phyloP scores from a whole-genome alignment of 2,888 invertebrate genomes.

The Cheilosia variabilis region DNA sequence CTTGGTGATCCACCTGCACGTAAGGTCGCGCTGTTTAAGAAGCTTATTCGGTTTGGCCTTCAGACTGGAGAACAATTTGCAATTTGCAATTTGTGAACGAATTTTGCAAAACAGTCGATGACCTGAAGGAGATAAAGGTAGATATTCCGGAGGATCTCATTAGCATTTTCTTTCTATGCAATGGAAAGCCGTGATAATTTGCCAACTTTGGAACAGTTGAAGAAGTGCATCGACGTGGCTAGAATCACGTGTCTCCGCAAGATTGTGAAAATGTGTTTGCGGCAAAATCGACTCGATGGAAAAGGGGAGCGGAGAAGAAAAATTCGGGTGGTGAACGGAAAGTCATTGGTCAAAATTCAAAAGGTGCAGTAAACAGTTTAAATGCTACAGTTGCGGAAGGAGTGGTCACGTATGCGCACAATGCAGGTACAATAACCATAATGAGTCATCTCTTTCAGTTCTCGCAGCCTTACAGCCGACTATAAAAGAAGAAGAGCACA shows the following conservation, averaged over 20 bases:
- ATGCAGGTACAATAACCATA: slow-evolving; percentile 7
- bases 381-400: slow-evolving; percentile 37
- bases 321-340: neutral
- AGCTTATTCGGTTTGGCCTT: neutral
- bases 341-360: neutral
- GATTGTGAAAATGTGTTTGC: slow-evolving; percentile 25
- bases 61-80: slow-evolving; percentile 11
- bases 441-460: slow-evolving; percentile 20
- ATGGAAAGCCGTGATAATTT: slow-evolving; percentile 52
- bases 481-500: no score
- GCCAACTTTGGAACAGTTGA: slow-evolving; percentile 32
- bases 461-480: neutral
- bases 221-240: slow-evolving; percentile 36
- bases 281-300: slow-evolving; percentile 10
- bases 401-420: slow-evolving; percentile 31
- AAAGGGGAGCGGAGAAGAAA: slow-evolving; percentile 5
- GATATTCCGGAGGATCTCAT: slow-evolving; percentile 32
- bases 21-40: no score
- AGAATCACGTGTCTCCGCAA: slow-evolving; percentile 14
- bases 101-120: slow-evolving; percentile 44
- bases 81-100: no score
- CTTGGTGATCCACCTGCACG: no score
- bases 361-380: slow-evolving; percentile 1
- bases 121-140: slow-evolving; percentile 45
- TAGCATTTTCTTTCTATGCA: slow-evolving; percentile 46